phyloP scores from a whole-genome alignment of 2,113 vertebrate genomes.

The Oreochromis aureus region DNA sequence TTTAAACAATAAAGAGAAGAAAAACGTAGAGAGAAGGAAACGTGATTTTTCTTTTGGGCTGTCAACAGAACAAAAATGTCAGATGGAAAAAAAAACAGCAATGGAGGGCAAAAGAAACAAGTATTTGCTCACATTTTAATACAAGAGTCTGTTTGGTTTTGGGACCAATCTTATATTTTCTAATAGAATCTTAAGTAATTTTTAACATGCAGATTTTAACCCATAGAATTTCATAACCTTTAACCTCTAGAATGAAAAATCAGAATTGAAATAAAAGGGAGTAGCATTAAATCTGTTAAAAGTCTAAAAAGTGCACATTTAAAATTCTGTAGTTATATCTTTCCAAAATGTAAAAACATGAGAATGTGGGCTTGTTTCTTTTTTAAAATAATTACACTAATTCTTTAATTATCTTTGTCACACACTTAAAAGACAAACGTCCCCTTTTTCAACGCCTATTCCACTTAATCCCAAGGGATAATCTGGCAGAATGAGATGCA shows the following conservation, averaged over 20 bases:
- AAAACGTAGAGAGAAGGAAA: neutral
- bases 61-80: neutral
- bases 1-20: neutral
- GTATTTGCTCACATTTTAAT: neutral
- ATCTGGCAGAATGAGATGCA: neutral
- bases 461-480: neutral
- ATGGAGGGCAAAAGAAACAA: neutral
- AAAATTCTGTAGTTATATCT: neutral
- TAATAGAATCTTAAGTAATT: neutral
- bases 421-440: neutral
- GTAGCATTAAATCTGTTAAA: neutral
- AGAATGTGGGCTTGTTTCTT: neutral
- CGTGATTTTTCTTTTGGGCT: neutral
- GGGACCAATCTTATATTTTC: neutral
- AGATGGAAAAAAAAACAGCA: neutral
- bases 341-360: neutral
- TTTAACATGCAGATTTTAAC: neutral
- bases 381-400: neutral
- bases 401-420: neutral
- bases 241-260: neutral
- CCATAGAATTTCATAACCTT: neutral
- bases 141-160: neutral
- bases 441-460: rapidly evolving
- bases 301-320: neutral
- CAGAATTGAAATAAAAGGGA: neutral